Percentiles rank a stretch among this genome's conserved stretches.
phyloP scores from a whole-genome alignment of 2,113 vertebrate species.

The Blennius ocellaris region DNA sequence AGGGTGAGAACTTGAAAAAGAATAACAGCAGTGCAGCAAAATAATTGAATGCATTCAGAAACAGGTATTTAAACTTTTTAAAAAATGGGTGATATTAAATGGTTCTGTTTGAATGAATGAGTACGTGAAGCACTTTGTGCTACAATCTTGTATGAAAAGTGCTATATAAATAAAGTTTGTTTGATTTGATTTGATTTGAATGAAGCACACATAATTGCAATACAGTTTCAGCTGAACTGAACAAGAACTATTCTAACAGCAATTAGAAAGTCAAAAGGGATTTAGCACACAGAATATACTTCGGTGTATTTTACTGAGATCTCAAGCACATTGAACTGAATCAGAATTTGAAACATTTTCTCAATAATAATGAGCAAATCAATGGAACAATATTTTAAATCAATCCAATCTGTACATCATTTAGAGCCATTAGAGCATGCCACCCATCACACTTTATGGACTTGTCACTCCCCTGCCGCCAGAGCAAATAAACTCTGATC shows the following conservation, averaged over 20 bases:
- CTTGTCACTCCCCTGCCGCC: constrained; percentile 7
- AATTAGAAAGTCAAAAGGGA: not conserved
- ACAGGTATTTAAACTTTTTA: not conserved
- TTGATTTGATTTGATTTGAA: no score
- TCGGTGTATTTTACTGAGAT: not conserved
- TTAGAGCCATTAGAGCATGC: constrained; percentile 27
- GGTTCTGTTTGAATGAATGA: not conserved
- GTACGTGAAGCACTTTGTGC: no score
- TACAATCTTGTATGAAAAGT: no score
- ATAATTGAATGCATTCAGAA: not conserved
- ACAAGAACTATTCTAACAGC: not conserved
- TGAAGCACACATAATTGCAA: no score
- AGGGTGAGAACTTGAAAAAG: not conserved
- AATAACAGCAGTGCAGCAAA: no score
- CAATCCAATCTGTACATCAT: constrained; percentile 7
- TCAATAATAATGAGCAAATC: not conserved
- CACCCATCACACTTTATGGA: constrained; percentile 25
- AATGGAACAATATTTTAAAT: not conserved
- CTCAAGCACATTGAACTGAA: not conserved
- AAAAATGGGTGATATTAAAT: not conserved
- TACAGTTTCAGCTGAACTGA: not conserved
- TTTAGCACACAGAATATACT: not conserved
- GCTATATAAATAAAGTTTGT: no score
- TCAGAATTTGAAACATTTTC: not conserved
- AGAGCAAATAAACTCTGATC: constrained; percentile 37